Percentiles rank a stretch among this genome's conserved stretches.
phyloP scores from a whole-genome alignment of 2,888 invertebrate genomes.

The Tenthredo scrophulariae region DNA sequence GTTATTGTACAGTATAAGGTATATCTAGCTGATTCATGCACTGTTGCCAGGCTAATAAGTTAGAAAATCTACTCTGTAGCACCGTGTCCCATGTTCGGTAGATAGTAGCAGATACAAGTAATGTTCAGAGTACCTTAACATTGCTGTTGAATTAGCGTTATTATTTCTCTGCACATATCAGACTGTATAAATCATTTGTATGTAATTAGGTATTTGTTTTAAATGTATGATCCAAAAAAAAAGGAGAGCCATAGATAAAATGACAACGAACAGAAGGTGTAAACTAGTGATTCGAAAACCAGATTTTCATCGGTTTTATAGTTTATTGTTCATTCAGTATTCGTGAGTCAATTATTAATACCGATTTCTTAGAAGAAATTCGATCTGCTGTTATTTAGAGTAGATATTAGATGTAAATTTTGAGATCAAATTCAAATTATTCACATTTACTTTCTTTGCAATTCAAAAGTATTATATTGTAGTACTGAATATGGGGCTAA shows the following conservation, averaged over 20 bases:
- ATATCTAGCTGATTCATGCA: conserved; percentile 59
- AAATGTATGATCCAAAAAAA: not conserved
- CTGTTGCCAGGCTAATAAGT: conserved; percentile 61
- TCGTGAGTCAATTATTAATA: conserved; percentile 62
- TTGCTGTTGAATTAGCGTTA: not conserved
- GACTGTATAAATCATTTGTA: conserved; percentile 35
- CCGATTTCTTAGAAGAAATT: conserved; percentile 35
- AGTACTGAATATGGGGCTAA: conserved; percentile 54
- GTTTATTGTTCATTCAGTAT: conserved; percentile 59
- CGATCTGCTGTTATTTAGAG: conserved; percentile 21
- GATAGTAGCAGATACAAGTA: conserved; percentile 44
- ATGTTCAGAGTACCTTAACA: conserved; percentile 5
- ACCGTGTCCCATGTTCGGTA: conserved; percentile 65
- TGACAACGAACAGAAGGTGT: conserved; percentile 51
- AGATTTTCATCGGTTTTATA: conserved; percentile 53
- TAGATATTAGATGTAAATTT: conserved; percentile 45
- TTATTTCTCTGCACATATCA: conserved; percentile 38
- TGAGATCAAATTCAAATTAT: not conserved
- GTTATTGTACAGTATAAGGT: conserved; percentile 70
- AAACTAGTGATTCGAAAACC: conserved; percentile 42
- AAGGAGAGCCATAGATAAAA: conserved; percentile 25
- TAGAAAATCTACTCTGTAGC: conserved; percentile 62
- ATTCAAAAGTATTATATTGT: conserved; percentile 36
- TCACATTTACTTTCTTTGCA: conserved; percentile 36
- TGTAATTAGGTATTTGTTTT: conserved; percentile 1